phyloP scores from a whole-genome alignment of 2,888 invertebrate species.

The Bedellia somnulentella region DNA sequence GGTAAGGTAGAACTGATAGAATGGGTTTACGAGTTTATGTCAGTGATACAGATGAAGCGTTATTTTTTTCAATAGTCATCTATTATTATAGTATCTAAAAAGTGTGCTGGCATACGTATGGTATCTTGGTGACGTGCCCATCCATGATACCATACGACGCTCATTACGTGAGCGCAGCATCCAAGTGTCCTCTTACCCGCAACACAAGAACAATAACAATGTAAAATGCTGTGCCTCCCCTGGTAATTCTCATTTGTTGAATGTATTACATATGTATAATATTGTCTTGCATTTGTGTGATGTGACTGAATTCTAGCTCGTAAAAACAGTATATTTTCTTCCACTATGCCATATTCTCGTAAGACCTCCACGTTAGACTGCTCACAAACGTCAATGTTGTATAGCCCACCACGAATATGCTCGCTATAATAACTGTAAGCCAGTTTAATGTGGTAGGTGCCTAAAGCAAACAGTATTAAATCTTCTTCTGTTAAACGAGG shows the following conservation, averaged over 20 bases:
- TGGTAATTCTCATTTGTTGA: conserved; percentile 3
- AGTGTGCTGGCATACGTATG: no score
- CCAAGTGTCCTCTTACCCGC: conserved; percentile 2
- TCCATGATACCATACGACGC: no score
- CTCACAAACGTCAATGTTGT: conserved; percentile 5
- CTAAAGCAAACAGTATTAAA: conserved; percentile 4
- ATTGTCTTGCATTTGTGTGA: conserved; percentile 3
- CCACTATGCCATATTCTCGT: neutral
- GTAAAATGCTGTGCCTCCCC: conserved; percentile 1
- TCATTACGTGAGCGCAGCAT: no score
- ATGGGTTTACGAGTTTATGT: no score
- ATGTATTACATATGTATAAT: conserved; percentile 7
- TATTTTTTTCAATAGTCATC: no score
- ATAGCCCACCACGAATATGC: conserved; percentile 7
- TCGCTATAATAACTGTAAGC: conserved; percentile 6
- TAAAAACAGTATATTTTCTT: conserved; percentile 4
- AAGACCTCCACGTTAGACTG: neutral
- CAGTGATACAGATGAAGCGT: no score
- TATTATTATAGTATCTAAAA: no score
- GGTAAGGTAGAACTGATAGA: no score
- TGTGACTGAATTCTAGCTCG: conserved; percentile 5
- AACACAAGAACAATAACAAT: conserved; percentile 2
- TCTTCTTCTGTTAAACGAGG: conserved; percentile 6
- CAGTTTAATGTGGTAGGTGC: conserved; percentile 7
- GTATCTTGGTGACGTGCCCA: no score